A percentile compares a stretch with the other conserved stretches of the same genome.
These are phyloP conservation scores for Anguilla obscura DNA, from an alignment of 2,797 vertebrate species.

Conservation along the genomic window DNA sequence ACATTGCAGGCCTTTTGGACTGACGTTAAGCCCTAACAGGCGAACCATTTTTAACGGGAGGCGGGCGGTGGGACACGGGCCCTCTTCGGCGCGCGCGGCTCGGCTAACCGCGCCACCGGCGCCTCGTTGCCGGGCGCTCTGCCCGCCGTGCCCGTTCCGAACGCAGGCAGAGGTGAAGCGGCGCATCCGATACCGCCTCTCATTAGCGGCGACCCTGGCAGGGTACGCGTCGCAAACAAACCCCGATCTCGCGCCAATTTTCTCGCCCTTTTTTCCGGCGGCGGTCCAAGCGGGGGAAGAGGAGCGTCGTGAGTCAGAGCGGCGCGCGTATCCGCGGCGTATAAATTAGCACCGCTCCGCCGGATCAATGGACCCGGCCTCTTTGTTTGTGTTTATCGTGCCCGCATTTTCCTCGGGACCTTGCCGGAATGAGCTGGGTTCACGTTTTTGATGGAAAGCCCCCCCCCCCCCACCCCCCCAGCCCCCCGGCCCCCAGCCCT, in stretches of 20 bases:
- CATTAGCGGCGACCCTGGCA: conserved; percentile 26
- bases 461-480: not conserved
- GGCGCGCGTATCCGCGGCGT: not conserved
- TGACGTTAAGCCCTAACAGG: not conserved
- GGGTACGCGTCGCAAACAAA: conserved; percentile 13
- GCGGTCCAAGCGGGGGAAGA: not conserved
- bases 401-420: not conserved
- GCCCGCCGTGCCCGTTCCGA: conserved; percentile 2
- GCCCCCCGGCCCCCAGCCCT: not conserved
- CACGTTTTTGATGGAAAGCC: not conserved
- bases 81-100: not conserved
- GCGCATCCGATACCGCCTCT: not conserved
- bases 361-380: conserved; percentile 19
- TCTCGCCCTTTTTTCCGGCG: conserved; percentile 9
- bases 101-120: not conserved
- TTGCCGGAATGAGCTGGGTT: conserved; percentile 38
- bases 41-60: not conserved
- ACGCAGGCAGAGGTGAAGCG: not conserved
- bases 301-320: not conserved
- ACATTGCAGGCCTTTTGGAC: not conserved
- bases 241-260: conserved; percentile 4
- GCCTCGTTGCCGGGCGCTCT: not conserved
- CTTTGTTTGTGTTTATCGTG: conserved; percentile 29
- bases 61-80: not conserved
- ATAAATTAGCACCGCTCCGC: not conserved